Conservation (phyloP, 2,113 vertebrate genomes). For the Onychorhynchus coronatus region DNA sequence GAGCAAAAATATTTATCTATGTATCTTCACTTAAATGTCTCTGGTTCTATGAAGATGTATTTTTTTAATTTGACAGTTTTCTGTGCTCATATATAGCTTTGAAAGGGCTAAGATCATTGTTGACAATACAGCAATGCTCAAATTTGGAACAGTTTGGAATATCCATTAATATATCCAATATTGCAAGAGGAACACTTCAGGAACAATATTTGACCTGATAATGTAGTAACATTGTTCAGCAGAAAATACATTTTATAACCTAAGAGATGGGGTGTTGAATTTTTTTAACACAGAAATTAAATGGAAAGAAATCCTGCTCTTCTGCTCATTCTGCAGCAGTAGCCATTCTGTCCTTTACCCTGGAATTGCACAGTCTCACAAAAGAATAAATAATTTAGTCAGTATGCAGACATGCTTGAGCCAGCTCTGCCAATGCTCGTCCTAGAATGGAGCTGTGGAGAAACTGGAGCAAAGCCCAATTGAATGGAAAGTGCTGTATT, state of each 20-base stretch:
- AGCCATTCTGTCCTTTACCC: background rate
- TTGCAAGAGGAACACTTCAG: background rate
- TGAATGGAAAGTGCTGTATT: background rate
- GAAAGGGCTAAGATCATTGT: background rate
- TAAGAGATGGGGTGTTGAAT: accelerated
- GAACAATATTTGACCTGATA: background rate
- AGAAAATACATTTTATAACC: background rate
- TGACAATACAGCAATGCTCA: background rate
- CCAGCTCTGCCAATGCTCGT: background rate
- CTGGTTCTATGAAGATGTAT: background rate
- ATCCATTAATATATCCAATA: background rate
- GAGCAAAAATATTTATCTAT: background rate
- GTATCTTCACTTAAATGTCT: background rate
- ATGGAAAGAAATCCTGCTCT: background rate
- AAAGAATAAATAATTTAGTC: background rate
- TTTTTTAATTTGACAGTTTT: background rate
- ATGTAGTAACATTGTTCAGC: background rate
- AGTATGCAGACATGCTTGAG: background rate
- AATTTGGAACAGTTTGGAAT: background rate
- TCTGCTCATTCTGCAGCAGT: background rate
- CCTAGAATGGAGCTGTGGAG: background rate
- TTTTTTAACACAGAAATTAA: background rate
- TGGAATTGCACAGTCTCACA: background rate
- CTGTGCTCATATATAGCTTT: background rate
- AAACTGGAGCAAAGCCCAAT: background rate